Evolutionary conservation across 2,888 invertebrate species (phyloP).

Genomic region (Myopa tessellatipennis): DNA sequence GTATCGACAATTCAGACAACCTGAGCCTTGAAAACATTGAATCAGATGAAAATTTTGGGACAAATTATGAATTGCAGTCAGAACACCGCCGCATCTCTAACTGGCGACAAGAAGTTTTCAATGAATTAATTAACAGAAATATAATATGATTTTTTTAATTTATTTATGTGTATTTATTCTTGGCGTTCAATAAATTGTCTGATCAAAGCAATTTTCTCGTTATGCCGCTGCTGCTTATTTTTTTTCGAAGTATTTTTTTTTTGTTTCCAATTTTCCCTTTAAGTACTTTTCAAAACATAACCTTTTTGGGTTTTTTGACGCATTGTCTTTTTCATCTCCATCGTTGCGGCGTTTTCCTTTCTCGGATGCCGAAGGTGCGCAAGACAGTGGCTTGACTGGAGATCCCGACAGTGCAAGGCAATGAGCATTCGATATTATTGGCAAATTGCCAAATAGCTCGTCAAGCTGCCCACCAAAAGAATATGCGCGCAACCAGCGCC

Average conservation of each 20-base stretch:
- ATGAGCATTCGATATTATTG: not conserved
- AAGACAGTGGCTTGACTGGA: not conserved
- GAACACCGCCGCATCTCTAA: too few relatives aligned
- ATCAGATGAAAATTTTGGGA: too few relatives aligned
- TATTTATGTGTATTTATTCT: not conserved
- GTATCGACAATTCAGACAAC: too few relatives aligned
- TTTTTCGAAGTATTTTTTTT: not conserved
- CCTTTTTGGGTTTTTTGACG: not conserved
- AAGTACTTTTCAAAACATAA: not conserved
- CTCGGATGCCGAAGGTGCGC: not conserved
- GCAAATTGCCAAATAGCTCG: conserved; percentile 6
- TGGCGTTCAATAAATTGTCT: not conserved
- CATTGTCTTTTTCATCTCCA: too few relatives aligned
- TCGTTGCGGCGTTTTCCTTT: not conserved
- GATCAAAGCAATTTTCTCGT: not conserved
- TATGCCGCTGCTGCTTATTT: not conserved
- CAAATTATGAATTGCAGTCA: too few relatives aligned
- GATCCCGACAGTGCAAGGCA: not conserved
- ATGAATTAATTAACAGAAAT: too few relatives aligned
- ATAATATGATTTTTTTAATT: too few relatives aligned
- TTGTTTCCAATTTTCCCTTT: not conserved
- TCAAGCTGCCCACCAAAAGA: conserved; percentile 10
- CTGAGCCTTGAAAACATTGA: too few relatives aligned
- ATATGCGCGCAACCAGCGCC: not conserved
- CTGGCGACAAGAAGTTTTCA: too few relatives aligned